A percentile compares a stretch with the other conserved stretches of the same genome.
Conservation (phyloP, 2,888 invertebrate species). For the Fissipunctia ypsillon region DNA sequence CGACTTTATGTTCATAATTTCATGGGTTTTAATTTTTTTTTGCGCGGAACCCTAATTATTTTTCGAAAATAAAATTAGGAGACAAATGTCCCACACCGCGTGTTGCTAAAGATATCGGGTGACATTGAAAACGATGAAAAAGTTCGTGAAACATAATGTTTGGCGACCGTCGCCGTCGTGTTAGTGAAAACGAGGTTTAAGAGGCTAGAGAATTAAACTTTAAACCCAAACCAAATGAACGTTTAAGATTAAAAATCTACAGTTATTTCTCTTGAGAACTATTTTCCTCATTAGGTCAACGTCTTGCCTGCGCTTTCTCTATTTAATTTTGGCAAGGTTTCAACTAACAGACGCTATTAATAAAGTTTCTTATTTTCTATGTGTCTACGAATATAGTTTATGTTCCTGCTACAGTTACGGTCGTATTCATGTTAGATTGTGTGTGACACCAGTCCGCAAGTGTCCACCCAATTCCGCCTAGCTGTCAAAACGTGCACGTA, state of each 20-base stretch:
- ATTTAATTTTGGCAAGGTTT: conserved; percentile 35
- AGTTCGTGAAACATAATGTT: neutral
- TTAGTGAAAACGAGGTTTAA: neutral
- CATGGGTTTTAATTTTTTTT: no score
- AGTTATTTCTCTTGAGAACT: neutral
- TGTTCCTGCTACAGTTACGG: conserved; percentile 23
- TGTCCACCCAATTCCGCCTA: conserved; percentile 33
- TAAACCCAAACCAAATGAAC: neutral
- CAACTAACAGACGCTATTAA: conserved; percentile 34
- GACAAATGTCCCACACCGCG: neutral
- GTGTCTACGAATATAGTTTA: conserved; percentile 16
- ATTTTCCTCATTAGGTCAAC: conserved; percentile 12
- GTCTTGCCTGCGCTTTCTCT: conserved; percentile 11
- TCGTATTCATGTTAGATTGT: conserved; percentile 32
- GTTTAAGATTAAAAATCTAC: neutral
- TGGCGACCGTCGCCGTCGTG: neutral
- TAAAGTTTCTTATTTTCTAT: conserved; percentile 10
- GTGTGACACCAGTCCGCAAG: conserved; percentile 36
- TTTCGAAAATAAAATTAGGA: no score
- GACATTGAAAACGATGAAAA: neutral
- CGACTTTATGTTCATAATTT: no score
- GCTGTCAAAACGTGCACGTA: conserved; percentile 46
- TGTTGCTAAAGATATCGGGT: neutral
- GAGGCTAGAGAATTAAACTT: neutral
- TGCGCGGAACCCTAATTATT: no score